phyloP scores from a whole-genome alignment of 2,113 vertebrate genomes.

The Podarcis raffonei region DNA sequence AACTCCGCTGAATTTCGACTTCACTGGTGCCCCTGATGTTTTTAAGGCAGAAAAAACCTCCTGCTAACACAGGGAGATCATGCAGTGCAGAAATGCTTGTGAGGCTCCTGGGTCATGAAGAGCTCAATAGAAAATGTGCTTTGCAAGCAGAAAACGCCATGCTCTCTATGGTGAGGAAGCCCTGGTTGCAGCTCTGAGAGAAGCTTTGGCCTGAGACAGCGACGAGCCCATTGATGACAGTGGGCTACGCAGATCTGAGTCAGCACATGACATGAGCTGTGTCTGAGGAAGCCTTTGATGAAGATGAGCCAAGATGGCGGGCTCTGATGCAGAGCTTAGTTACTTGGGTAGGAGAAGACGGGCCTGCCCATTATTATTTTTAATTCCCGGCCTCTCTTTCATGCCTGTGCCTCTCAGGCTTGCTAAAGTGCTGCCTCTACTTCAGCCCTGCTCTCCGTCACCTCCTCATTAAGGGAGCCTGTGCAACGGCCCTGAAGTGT shows the following conservation, averaged over 20 bases:
- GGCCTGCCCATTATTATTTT: background rate
- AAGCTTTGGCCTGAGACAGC: background rate
- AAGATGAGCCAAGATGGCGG: background rate
- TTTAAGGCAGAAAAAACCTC: background rate
- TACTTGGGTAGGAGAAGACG: background rate
- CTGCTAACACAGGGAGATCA: background rate
- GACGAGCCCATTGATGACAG: background rate
- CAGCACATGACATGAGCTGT: background rate
- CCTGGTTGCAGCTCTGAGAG: no score
- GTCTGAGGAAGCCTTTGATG: background rate
- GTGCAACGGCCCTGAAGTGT: conserved; percentile 21
- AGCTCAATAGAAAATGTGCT: background rate
- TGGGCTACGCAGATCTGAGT: background rate
- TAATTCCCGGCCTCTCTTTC: background rate
- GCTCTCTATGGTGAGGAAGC: background rate
- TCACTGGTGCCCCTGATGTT: background rate
- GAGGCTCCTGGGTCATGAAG: background rate
- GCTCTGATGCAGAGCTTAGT: background rate
- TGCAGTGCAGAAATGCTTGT: background rate
- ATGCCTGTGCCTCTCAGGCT: background rate
- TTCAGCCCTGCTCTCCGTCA: conserved; percentile 48
- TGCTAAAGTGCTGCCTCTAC: conserved; percentile 54
- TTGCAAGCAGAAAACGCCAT: background rate
- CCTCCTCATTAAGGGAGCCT: background rate
- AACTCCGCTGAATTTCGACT: background rate